Conservation (phyloP, 2,113 vertebrate species). For the Ictalurus punctatus region DNA sequence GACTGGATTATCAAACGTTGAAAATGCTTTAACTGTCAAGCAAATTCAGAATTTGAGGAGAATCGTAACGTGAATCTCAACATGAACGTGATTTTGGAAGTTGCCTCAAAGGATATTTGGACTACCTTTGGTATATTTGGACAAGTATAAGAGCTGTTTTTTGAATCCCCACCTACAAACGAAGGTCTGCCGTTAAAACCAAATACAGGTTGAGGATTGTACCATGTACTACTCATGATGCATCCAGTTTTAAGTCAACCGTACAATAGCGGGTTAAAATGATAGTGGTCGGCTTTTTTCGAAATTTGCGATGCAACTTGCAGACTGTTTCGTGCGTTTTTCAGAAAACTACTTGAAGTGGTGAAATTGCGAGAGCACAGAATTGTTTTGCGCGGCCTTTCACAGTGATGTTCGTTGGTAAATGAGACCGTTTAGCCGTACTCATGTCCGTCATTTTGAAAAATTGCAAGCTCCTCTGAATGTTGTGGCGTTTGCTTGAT, state of each 20-base stretch:
- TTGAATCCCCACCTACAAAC: background rate
- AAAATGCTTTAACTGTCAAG: background rate
- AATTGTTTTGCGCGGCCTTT: too few species aligned
- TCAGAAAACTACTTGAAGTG: too few species aligned
- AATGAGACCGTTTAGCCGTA: too few species aligned
- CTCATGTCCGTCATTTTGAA: too few species aligned
- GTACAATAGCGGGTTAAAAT: background rate
- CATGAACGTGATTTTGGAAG: background rate
- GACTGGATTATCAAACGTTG: background rate
- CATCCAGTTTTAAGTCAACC: background rate
- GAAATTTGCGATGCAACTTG: too few species aligned
- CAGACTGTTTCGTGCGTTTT: too few species aligned
- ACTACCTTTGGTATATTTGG: background rate
- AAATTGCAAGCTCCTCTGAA: too few species aligned
- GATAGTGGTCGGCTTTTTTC: too few species aligned
- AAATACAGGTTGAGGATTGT: background rate
- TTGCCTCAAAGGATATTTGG: background rate
- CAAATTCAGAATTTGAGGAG: background rate
- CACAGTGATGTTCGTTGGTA: too few species aligned
- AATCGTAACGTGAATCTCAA: background rate
- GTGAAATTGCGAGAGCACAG: too few species aligned
- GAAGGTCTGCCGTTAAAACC: background rate
- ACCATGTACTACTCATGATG: background rate
- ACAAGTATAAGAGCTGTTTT: background rate
- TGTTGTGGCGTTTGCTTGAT: too few species aligned